A percentile compares a stretch with the other conserved stretches of the same genome.
Conservation (phyloP, 2,797 vertebrate species). For the Hoplostethus atlanticus region DNA sequence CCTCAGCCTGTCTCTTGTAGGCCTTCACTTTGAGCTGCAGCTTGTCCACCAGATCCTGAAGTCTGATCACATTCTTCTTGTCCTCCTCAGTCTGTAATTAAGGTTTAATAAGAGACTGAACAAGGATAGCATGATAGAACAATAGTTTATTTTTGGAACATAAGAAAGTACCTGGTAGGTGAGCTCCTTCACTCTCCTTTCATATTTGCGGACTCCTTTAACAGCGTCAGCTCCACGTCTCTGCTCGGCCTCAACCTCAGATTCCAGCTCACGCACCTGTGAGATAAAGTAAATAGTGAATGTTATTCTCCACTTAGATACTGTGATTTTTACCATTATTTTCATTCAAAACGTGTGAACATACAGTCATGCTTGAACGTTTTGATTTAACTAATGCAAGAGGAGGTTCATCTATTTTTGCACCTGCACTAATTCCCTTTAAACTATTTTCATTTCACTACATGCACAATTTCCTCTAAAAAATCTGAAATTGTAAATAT, state of each 20-base stretch:
- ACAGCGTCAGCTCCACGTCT: slow-evolving; percentile 86
- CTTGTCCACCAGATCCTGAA: slow-evolving; percentile 90
- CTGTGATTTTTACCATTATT: too few species aligned
- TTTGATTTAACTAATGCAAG: too few species aligned
- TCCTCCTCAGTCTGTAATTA: slow-evolving; percentile 83
- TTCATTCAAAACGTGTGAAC: too few species aligned
- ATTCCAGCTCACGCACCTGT: slow-evolving; percentile 89
- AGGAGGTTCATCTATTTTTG: too few species aligned
- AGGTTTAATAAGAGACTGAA: too few species aligned
- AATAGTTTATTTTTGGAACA: neutral
- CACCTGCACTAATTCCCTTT: too few species aligned
- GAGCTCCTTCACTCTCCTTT: slow-evolving; percentile 88
- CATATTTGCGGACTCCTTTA: slow-evolving; percentile 90
- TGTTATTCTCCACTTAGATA: too few species aligned
- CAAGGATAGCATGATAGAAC: too few species aligned
- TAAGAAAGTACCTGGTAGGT: slow-evolving; percentile 84
- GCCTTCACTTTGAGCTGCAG: slow-evolving; percentile 91
- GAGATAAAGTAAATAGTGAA: neutral
- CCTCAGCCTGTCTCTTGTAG: slow-evolving; percentile 90
- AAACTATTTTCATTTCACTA: too few species aligned
- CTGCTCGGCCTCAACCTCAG: slow-evolving; percentile 87
- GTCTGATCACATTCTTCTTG: slow-evolving; percentile 86
- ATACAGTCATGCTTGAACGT: too few species aligned
- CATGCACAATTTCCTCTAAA: too few species aligned
- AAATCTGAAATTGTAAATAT: too few species aligned